Evolutionary conservation across 2,113 vertebrate genomes (phyloP).

Genomic region (Excalfactoria chinensis): DNA sequence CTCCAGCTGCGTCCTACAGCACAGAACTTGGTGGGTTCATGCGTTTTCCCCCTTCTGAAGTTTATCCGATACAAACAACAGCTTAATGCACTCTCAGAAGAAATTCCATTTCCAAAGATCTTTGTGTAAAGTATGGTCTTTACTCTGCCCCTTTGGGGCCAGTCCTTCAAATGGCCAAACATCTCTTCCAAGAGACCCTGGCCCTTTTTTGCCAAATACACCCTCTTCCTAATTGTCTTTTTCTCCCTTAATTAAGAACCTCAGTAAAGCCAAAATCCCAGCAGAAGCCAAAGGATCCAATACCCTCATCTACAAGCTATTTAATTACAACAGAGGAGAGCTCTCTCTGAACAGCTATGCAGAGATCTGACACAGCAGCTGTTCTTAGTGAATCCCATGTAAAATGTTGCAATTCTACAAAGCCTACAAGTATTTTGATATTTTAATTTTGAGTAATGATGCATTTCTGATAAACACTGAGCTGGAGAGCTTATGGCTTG

Average conservation of each 20-base stretch:
- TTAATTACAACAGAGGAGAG: not conserved
- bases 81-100: not conserved
- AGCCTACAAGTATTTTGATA: not conserved
- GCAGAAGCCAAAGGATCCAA: too few relatives aligned
- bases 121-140: not conserved
- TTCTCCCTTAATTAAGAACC: not conserved
- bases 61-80: not conserved
- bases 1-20: not conserved
- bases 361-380: not conserved
- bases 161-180: not conserved
- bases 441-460: not conserved
- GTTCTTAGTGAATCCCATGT: not conserved
- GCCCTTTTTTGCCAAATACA: not conserved
- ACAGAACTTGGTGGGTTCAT: not conserved
- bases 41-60: not conserved
- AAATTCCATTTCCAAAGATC: not conserved
- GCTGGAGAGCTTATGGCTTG: not conserved
- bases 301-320: not conserved
- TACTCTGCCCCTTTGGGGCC: not conserved
- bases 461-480: not conserved
- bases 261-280: not conserved
- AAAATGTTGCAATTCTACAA: not conserved
- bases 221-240: not conserved
- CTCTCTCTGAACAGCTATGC: not conserved
- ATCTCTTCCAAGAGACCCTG: accelerated